Percentiles rank a stretch among this genome's conserved stretches.
phyloP scores from a whole-genome alignment of 2,888 invertebrate species.

The Pycnomerus fuliginosus region DNA sequence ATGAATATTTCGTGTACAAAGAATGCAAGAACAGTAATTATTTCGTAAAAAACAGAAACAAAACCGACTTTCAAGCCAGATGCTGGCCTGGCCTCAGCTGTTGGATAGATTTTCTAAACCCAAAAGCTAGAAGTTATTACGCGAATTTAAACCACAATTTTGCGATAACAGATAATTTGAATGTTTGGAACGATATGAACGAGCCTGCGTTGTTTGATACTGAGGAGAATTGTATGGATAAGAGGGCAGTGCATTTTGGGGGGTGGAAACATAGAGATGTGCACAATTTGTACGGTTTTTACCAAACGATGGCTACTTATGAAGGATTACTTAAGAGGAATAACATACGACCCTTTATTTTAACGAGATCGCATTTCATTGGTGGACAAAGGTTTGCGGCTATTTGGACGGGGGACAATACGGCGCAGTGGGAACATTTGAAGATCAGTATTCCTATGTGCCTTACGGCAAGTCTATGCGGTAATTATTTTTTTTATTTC shows the following conservation, averaged over 20 bases:
- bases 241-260: constrained; percentile 61
- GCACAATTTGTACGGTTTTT: constrained; percentile 85
- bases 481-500: too few relatives aligned
- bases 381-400: constrained; percentile 86
- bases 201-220: constrained; percentile 94
- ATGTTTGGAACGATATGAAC: constrained; percentile 99
- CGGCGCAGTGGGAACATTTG: constrained; percentile 88
- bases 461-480: too few relatives aligned
- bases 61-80: constrained; percentile 78
- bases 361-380: constrained; percentile 83
- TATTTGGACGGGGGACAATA: constrained; percentile 96
- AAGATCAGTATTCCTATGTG: constrained; percentile 85
- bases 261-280: constrained; percentile 83
- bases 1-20: constrained; percentile 18
- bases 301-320: constrained; percentile 27
- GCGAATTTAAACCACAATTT: constrained; percentile 54
- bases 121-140: constrained; percentile 78
- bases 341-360: constrained; percentile 79
- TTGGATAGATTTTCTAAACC: constrained; percentile 55
- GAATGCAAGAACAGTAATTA: constrained; percentile 68
- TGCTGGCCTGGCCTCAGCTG: constrained; percentile 19
- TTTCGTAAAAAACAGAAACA: constrained; percentile 84
- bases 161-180: constrained; percentile 54
- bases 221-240: constrained; percentile 8
- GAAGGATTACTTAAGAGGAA: constrained; percentile 58